phyloP scores from a whole-genome alignment of 2,113 vertebrate species.

The Pollachius pollachius region DNA sequence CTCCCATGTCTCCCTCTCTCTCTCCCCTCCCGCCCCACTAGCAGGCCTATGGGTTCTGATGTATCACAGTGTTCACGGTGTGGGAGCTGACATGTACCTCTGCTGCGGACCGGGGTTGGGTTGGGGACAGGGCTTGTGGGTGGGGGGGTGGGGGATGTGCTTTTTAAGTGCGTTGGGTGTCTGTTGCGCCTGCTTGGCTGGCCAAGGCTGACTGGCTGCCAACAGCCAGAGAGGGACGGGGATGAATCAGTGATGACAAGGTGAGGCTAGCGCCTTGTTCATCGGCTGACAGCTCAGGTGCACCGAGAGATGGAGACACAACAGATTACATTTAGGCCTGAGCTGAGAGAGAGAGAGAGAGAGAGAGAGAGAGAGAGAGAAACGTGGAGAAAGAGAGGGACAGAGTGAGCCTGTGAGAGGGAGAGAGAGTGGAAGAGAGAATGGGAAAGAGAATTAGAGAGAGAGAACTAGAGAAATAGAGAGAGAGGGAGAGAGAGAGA shows the following conservation, averaged over 20 bases:
- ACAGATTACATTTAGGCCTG: conserved; percentile 62
- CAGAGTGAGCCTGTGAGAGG: no score
- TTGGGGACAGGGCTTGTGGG: neutral
- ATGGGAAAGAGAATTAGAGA: no score
- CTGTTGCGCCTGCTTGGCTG: conserved; percentile 42
- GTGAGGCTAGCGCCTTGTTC: conserved; percentile 55
- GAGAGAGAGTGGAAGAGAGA: no score
- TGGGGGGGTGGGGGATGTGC: neutral
- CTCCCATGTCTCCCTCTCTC: neutral
- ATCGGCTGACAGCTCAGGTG: conserved; percentile 64
- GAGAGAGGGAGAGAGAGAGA: no score
- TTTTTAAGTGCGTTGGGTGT: conserved; percentile 9
- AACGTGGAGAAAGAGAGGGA: no score
- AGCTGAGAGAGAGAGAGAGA: conserved; percentile 14
- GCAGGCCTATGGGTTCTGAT: neutral
- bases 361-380: no score
- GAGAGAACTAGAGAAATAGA: no score
- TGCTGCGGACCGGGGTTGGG: no score
- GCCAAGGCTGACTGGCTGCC: conserved; percentile 66
- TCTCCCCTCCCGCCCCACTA: neutral
- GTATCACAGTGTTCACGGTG: neutral
- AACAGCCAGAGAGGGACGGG: conserved; percentile 53
- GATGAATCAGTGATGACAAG: conserved; percentile 67
- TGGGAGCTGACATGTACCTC: no score
- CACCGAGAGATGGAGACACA: conserved; percentile 67